Conservation (phyloP, 1,140 invertebrate species). For the Microvelia longipes region DNA sequence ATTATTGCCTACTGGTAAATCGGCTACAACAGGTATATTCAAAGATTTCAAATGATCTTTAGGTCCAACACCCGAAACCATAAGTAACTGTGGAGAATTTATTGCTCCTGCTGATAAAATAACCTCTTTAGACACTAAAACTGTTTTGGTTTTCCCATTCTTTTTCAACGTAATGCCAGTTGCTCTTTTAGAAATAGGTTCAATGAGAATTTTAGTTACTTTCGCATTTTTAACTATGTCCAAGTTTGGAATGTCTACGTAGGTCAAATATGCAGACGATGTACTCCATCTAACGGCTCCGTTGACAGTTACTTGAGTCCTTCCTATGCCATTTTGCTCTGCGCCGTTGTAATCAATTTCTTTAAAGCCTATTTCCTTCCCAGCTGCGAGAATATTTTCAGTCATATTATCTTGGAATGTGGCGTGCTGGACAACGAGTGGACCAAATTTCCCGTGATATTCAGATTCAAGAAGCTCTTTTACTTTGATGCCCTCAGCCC, state of each 20-base stretch:
- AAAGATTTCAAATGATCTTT: slow-evolving; percentile 46
- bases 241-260: slow-evolving; percentile 50
- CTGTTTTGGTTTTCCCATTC: slow-evolving; percentile 37
- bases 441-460: too few relatives aligned
- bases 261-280: slow-evolving; percentile 49
- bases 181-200: slow-evolving; percentile 45
- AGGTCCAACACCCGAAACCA: slow-evolving; percentile 68
- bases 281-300: slow-evolving; percentile 70
- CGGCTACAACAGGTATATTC: slow-evolving; percentile 48
- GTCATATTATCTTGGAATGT: slow-evolving; percentile 72
- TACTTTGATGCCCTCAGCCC: too few relatives aligned
- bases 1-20: slow-evolving; percentile 74
- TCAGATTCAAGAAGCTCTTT: too few relatives aligned
- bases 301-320: slow-evolving; percentile 72
- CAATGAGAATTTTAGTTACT: slow-evolving; percentile 53
- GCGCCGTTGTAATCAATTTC: slow-evolving; percentile 71
- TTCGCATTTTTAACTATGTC: slow-evolving; percentile 61
- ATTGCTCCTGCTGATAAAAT: slow-evolving; percentile 51
- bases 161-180: slow-evolving; percentile 46
- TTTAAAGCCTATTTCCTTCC: slow-evolving; percentile 62
- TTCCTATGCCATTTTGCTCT: slow-evolving; percentile 58
- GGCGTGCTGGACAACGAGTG: too few relatives aligned
- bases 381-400: slow-evolving; percentile 65
- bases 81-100: slow-evolving; percentile 64
- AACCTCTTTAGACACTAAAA: slow-evolving; percentile 47